Percentiles rank a stretch among this genome's conserved stretches.
phyloP scores from a whole-genome alignment of 2,797 vertebrate genomes.

The Schizothorax lantsangensis region DNA sequence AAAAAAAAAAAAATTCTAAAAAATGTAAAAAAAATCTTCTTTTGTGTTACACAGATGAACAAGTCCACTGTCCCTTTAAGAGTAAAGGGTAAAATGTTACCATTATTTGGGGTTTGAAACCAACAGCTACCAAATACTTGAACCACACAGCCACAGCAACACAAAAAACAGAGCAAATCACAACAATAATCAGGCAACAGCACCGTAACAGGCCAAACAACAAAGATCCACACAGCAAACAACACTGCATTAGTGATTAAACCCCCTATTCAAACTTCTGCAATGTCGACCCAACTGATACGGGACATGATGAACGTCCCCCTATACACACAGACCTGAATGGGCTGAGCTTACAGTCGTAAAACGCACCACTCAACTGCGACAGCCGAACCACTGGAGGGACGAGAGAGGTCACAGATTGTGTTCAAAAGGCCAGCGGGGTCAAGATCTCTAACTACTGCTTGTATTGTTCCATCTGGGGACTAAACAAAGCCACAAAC shows the following conservation, averaged over 20 bases:
- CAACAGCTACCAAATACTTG: neutral
- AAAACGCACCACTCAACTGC: slow-evolving; percentile 27
- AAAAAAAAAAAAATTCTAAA: neutral
- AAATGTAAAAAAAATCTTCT: neutral
- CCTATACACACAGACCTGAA: slow-evolving; percentile 10
- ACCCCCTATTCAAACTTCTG: slow-evolving; percentile 56
- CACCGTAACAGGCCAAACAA: slow-evolving; percentile 56
- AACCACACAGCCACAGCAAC: neutral
- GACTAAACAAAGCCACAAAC: slow-evolving; percentile 10
- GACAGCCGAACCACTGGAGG: slow-evolving; percentile 14
- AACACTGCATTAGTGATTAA: slow-evolving; percentile 64
- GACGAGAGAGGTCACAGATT: slow-evolving; percentile 28
- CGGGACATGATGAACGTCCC: slow-evolving; percentile 3
- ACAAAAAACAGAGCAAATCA: slow-evolving; percentile 50
- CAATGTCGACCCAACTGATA: slow-evolving; percentile 59
- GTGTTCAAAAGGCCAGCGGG: slow-evolving; percentile 24
- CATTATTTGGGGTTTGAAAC: neutral
- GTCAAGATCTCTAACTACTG: slow-evolving; percentile 37
- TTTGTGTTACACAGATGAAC: neutral
- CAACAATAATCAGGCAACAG: slow-evolving; percentile 57
- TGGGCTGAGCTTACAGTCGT: slow-evolving; percentile 33
- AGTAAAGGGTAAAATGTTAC: neutral
- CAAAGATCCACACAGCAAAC: slow-evolving; percentile 59
- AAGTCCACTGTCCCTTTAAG: neutral
- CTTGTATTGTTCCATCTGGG: slow-evolving; percentile 29